Percentiles rank a stretch among this genome's conserved stretches.
Conservation (phyloP, 2,888 invertebrate genomes). For the Nomada ferruginata region DNA sequence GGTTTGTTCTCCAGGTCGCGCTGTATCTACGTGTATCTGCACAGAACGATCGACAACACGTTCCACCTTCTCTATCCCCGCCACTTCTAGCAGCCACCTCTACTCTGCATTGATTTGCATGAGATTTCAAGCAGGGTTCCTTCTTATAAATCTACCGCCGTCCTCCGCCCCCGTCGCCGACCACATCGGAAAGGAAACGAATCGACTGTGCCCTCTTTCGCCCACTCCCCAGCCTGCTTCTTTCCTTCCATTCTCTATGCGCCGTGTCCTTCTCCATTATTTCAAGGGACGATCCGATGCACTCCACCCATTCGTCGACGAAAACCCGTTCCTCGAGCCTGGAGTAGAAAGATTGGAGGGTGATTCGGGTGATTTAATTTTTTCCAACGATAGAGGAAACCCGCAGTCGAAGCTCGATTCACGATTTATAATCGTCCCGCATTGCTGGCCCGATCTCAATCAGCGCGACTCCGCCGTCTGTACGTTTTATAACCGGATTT, state of each 20-base stretch:
- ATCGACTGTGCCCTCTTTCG: constrained; percentile 54
- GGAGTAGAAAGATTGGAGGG: constrained; percentile 18
- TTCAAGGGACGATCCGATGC: constrained; percentile 29
- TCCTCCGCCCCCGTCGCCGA: constrained; percentile 56
- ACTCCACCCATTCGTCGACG: constrained; percentile 4
- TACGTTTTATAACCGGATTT: constrained; percentile 19
- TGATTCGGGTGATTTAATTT: constrained; percentile 55
- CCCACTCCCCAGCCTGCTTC: not conserved
- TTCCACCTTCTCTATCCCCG: constrained; percentile 52
- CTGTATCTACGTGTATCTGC: constrained; percentile 73
- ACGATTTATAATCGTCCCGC: constrained; percentile 51
- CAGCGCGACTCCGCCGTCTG: constrained; percentile 23
- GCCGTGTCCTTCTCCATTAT: not conserved
- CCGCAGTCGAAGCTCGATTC: constrained; percentile 43
- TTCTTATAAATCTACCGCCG: constrained; percentile 76
- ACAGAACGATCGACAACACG: constrained; percentile 74
- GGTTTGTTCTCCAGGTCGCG: constrained; percentile 63
- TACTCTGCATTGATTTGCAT: constrained; percentile 81
- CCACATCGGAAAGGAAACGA: constrained; percentile 66
- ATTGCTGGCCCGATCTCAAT: constrained; percentile 60
- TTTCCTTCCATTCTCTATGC: not conserved
- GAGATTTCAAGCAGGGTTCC: constrained; percentile 76
- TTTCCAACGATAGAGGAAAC: constrained; percentile 28
- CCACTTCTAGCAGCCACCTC: constrained; percentile 54
- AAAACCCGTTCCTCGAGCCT: constrained; percentile 37